Base-by-base conservation (phyloP, 2,113 vertebrate genomes). In the Forbesichthys agassizii region DNA sequence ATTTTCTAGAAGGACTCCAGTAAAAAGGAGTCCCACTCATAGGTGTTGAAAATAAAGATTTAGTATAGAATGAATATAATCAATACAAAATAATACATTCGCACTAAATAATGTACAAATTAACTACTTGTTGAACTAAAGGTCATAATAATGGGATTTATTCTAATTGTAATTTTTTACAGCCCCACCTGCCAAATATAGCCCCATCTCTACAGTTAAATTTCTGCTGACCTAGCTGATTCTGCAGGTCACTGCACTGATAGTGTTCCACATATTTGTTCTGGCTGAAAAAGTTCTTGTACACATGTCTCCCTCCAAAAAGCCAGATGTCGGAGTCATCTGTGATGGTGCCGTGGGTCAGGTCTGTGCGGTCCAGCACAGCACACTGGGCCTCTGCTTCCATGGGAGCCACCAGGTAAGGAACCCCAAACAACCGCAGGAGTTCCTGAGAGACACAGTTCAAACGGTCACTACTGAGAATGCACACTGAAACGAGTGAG, bases 291-390 rank as follows among this genome's bases (percentile, higher is more conserved):
- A 99, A 99, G 83, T 99, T 98, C 90, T 94, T 99, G 86, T 95
- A 99, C 74, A 99, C 97, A 0, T 99, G 96, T 3, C 97, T 92
- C 9, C 92, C 98, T 0, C 98, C 98, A 42, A 99, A 99, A 9
- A 99, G 90, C 98, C 98, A 99, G 68, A 99, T 94, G n/a, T 99
- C 98, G 0, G 97, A 98, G 65, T 99, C 97, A 14, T 99, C 98
- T 0, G 98, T 99, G 88, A 99, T 98, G 66, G 98, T 99, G 55
- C 98, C 98, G 0, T 95, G 90, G 0, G 97, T 98, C 68, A 98
- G 96, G 49, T 99, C 97, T 0, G 92, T 87, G 0, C 95, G 92
- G 72, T 99, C 98, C 33, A 99, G 48, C 0, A 93, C 7, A 0
- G 98, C 98, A 33, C 98, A 99, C 79, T 99, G 97, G 0, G 98